A percentile compares a stretch with the other conserved stretches of the same genome.
Conservation (phyloP, 2,888 invertebrate genomes). For the Metacarcinus magister region DNA sequence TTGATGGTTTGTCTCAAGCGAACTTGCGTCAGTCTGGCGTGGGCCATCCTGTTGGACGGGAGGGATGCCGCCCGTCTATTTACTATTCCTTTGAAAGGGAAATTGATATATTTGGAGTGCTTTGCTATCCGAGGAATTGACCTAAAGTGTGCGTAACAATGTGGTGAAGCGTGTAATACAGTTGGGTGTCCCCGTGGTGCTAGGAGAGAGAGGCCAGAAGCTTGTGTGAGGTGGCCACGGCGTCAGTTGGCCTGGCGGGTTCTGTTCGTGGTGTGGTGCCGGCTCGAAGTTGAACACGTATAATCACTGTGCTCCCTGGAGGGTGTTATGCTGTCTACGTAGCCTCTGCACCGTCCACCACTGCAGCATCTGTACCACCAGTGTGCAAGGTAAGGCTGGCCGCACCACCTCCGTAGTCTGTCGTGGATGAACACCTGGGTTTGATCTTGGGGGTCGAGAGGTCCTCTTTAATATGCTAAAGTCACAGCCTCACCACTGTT, state of each 20-base stretch:
- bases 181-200: conserved; percentile 10
- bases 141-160: background rate
- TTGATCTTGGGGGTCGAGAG: conserved; percentile 29
- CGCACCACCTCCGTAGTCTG: background rate
- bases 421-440: conserved; percentile 5
- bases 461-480: conserved; percentile 61
- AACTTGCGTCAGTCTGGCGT: conserved; percentile 79
- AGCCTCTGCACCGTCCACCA: background rate
- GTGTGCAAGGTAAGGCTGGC: conserved; percentile 51
- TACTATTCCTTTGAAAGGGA: conserved; percentile 70
- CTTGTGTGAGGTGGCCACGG: conserved; percentile 62
- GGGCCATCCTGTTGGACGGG: conserved; percentile 77
- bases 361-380: background rate
- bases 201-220: conserved; percentile 1
- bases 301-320: conserved; percentile 67
- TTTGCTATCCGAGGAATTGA: background rate
- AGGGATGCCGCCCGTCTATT: conserved; percentile 68
- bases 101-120: conserved; percentile 62
- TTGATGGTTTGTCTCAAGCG: conserved; percentile 31
- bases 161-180: conserved; percentile 53
- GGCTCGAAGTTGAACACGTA: conserved; percentile 67
- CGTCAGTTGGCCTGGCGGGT: conserved; percentile 72
- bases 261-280: conserved; percentile 67
- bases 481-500: background rate
- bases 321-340: conserved; percentile 63